phyloP scores from a whole-genome alignment of 2,888 invertebrate genomes.

The Cephus rjabovi region DNA sequence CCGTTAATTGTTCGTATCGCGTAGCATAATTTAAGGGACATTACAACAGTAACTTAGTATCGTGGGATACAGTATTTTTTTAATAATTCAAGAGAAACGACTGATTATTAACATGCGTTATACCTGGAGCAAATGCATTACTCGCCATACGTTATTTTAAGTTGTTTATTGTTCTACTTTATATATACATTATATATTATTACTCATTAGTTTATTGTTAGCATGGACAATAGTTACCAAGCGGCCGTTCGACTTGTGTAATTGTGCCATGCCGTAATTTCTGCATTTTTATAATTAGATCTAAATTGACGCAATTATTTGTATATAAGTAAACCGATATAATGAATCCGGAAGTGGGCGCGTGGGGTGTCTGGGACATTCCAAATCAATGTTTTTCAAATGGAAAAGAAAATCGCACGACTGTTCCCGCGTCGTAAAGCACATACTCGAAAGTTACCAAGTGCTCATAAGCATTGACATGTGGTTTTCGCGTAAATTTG shows the following conservation, averaged over 20 bases:
- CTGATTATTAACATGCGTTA: no score
- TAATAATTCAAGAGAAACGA: no score
- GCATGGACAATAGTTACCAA: not conserved
- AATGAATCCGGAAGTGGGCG: not conserved
- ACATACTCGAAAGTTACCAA: not conserved
- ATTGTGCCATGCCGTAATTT: not conserved
- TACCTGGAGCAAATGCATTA: no score
- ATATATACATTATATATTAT: not conserved
- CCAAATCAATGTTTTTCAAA: no score
- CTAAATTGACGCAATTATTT: not conserved
- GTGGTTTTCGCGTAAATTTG: not conserved
- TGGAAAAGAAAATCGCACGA: no score
- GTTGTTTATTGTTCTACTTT: not conserved
- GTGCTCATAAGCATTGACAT: not conserved
- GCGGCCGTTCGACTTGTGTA: not conserved
- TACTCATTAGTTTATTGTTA: not conserved
- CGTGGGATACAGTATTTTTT: no score
- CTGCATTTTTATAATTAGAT: not conserved
- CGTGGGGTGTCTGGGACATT: no score
- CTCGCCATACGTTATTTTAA: no score
- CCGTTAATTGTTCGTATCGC: no score
- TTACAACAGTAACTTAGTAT: no score
- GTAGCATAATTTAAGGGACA: no score
- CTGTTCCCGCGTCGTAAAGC: not conserved
- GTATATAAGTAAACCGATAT: not conserved